phyloP scores from a whole-genome alignment of 1,140 invertebrate species.

The Pseudomyrmex sp. region DNA sequence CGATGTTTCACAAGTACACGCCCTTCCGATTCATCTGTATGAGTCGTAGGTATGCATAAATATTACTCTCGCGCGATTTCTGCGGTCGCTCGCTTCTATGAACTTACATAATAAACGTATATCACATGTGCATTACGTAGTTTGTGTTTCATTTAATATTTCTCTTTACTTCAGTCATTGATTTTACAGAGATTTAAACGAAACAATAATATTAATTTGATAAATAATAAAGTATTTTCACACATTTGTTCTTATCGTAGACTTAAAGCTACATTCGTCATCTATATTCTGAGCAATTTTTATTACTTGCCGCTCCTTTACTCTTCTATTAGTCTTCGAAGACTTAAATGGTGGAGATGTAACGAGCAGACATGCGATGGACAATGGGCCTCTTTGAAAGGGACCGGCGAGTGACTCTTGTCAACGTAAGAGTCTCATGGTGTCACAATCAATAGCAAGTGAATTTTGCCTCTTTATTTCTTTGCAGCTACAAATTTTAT shows the following conservation, averaged over 20 bases:
- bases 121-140: neutral
- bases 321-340: conserved; percentile 32
- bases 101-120: too few relatives aligned
- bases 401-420: conserved; percentile 48
- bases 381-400: conserved; percentile 66
- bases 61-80: neutral
- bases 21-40: neutral
- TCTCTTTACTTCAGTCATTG: too few relatives aligned
- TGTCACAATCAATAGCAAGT: conserved; percentile 61
- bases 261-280: neutral
- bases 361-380: conserved; percentile 41
- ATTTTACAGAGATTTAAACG: too few relatives aligned
- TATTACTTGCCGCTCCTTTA: neutral
- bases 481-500: conserved; percentile 25
- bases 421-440: conserved; percentile 68
- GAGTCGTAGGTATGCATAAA: neutral
- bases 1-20: conserved; percentile 46
- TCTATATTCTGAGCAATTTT: neutral
- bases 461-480: conserved; percentile 12
- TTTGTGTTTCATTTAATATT: too few relatives aligned
- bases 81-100: neutral
- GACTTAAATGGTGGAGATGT: conserved; percentile 15
- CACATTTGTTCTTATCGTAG: too few relatives aligned
- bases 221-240: too few relatives aligned
- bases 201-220: too few relatives aligned